Conservation (phyloP, 30 jellyfish, hydroid and myxozoan species). For the Chrysaora quinquecirrha region DNA sequence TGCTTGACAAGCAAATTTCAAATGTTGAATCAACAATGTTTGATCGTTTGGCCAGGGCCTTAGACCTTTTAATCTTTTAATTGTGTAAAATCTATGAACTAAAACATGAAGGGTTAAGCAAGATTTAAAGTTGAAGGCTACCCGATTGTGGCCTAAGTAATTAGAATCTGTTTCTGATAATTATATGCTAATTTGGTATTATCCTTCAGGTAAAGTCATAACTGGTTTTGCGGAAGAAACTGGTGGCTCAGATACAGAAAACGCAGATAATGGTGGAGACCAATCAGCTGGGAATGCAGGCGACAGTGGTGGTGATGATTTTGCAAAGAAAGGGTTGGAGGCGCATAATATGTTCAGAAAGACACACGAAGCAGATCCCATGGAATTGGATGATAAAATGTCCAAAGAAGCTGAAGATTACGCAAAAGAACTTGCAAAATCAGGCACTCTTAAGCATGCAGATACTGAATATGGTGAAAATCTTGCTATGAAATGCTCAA, state of each 20-base stretch:
- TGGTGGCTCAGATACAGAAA: too few relatives aligned
- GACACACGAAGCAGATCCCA: slow-evolving; percentile 77
- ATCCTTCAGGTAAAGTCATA: background rate
- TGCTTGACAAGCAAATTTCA: too few relatives aligned
- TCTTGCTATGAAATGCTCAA: slow-evolving; percentile 79
- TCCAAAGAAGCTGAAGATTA: slow-evolving; percentile 81
- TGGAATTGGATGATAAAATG: slow-evolving; percentile 79
- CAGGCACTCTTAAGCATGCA: slow-evolving; percentile 57
- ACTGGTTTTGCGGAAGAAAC: background rate
- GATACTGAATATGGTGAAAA: slow-evolving; percentile 84
- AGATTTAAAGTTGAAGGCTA: too few relatives aligned
- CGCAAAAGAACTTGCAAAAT: slow-evolving; percentile 77
- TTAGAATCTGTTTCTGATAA: too few relatives aligned
- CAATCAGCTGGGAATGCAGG: slow-evolving; percentile 6
- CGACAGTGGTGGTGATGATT: slow-evolving; percentile 7
- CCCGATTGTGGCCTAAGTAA: too few relatives aligned
- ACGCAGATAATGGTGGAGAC: too few relatives aligned
- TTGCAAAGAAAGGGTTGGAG: slow-evolving; percentile 63
- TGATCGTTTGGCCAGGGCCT: too few relatives aligned
- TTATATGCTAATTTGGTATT: too few relatives aligned
- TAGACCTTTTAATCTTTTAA: too few relatives aligned
- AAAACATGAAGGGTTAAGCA: too few relatives aligned
- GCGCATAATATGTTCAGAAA: slow-evolving; percentile 91
- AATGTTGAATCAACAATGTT: too few relatives aligned
- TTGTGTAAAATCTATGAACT: too few relatives aligned